Evolutionary conservation across 2,113 vertebrate species (phyloP), one percentile per base, ranked within the genome.

Genomic region (Brachyhypopomus gauderio): DNA sequence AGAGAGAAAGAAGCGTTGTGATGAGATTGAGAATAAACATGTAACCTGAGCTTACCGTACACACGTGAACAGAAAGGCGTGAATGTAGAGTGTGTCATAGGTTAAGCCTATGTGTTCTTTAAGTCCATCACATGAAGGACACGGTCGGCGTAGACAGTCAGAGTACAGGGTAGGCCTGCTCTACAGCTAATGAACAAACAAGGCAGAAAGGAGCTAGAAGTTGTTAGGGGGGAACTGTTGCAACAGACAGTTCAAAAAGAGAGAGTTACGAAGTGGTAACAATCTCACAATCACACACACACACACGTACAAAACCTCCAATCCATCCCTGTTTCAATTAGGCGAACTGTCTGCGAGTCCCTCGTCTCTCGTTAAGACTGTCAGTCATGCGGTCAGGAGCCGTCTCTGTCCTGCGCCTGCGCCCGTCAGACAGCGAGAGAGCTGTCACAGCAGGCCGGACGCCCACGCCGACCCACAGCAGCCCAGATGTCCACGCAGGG

Each of bases 291-390:
- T 0, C n/a, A 11, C 69, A 62, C 23, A 30, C 36, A 25, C 69
- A 72, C 4, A 34, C 30, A 78, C 38, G 76, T 23, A 63, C 87
- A 30, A 86, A 88, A 87, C 85, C 75, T 87, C 75, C 84, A 77
- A 60, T 87, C 86, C 86, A 87, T 77, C 81, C 80, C 79, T 81
- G 78, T 85, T 88, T 92, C 87, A 92, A 91, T 92, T 92, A 92
- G 86, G 72, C 80, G 60, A 86, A 79, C 87, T 85, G 84, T 85
- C 87, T 91, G 85, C 86, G 88, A 85, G 79, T 83, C 70, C 83
- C n/a, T 48, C 85, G 85, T 78, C 85, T 91, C 89, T 86, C 88
- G 85, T 84, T 63, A 30, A 84, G 87, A 79, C 80, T 84, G 88
- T 89, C 92, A 90, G 83, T 93, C 90, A 87, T 75, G 41, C 80